A percentile compares a stretch with the other conserved stretches of the same genome.
Evolutionary conservation across 1,140 invertebrate genomes (phyloP).

Genomic region (Plutomurus gul): DNA sequence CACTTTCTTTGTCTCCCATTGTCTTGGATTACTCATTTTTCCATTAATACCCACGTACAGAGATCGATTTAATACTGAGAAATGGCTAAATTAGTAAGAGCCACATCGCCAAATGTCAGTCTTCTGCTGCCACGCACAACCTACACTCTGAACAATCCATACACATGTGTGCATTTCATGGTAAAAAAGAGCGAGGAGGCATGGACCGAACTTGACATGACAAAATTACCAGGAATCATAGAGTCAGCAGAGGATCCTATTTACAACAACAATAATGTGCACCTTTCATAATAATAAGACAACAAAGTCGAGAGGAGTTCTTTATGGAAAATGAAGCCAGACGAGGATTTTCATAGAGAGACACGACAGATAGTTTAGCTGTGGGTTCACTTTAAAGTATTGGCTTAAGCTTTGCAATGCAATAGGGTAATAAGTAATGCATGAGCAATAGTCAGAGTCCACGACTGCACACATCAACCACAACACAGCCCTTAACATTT

Average conservation of each 20-base stretch:
- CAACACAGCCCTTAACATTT: too few relatives aligned
- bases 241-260: neutral
- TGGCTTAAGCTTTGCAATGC: too few relatives aligned
- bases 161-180: too few relatives aligned
- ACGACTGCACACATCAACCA: too few relatives aligned
- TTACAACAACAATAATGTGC: neutral
- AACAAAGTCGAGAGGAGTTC: neutral
- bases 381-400: too few relatives aligned
- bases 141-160: too few relatives aligned
- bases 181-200: neutral
- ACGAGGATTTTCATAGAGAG: neutral
- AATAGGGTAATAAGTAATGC: neutral
- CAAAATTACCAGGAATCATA: neutral
- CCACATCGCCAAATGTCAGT: too few relatives aligned
- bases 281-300: too few relatives aligned
- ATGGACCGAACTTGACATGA: neutral
- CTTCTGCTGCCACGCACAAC: neutral
- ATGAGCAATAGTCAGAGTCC: neutral
- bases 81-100: neutral
- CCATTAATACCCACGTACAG: too few relatives aligned
- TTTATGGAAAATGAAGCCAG: neutral
- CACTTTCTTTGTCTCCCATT: too few relatives aligned
- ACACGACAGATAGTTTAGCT: too few relatives aligned
- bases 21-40: too few relatives aligned
- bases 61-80: neutral